These are phyloP conservation scores for Nematolebias whitei DNA, from an alignment of 2,113 vertebrate species.

Conservation along the genomic window DNA sequence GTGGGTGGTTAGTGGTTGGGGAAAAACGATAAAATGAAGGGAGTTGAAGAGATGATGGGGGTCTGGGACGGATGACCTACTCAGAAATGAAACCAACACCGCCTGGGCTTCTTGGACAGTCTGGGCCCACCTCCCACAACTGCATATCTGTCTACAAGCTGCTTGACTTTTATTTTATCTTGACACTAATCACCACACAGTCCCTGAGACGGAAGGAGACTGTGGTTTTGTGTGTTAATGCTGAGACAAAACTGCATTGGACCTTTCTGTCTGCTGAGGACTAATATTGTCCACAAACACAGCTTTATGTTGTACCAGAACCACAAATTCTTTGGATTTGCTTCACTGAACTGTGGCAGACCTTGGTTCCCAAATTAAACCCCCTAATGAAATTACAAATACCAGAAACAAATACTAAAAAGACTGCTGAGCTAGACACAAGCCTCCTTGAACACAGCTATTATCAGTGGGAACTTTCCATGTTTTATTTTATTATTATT, in stretches of 20 bases:
- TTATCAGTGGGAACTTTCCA: constrained; percentile 62
- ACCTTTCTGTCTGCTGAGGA: constrained; percentile 56
- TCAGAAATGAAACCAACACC: constrained; percentile 48
- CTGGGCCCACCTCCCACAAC: constrained; percentile 14
- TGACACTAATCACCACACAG: constrained; percentile 49
- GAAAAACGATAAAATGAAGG: constrained; percentile 25
- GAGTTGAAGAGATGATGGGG: constrained; percentile 14
- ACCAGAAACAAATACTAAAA: constrained; percentile 65
- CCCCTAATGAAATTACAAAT: constrained; percentile 76
- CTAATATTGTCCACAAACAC: constrained; percentile 69
- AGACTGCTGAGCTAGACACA: constrained; percentile 61
- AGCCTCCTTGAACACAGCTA: constrained; percentile 60
- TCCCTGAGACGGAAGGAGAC: constrained; percentile 66
- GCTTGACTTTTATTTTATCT: constrained; percentile 39
- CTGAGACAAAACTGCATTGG: constrained; percentile 47
- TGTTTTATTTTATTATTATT: constrained; percentile 52
- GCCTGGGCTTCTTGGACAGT: constrained; percentile 15
- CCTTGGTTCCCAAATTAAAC: constrained; percentile 68
- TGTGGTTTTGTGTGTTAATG: constrained; percentile 63
- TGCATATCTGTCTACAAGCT: constrained; percentile 34
- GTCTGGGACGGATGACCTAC: constrained; percentile 39
- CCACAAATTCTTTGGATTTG: constrained; percentile 70
- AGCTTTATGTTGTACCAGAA: constrained; percentile 65
- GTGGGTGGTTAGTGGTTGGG: constrained; percentile 47
- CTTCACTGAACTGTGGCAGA: constrained; percentile 73